Base-by-base conservation (phyloP, 2,888 invertebrate species). In the Enoplolaimus lenunculus region DNA sequence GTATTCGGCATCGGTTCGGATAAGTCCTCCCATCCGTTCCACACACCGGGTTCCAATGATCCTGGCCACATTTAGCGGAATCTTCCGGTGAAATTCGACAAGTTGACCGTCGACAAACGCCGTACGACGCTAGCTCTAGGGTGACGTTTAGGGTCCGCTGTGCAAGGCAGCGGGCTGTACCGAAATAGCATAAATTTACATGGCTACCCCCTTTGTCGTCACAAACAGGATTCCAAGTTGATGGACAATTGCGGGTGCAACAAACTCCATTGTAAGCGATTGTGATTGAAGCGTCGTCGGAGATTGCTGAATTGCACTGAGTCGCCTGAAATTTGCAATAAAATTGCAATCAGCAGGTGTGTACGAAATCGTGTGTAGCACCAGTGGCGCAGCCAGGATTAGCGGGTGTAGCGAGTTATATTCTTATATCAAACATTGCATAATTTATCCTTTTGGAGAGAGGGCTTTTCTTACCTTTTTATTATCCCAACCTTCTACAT, bases 201-300 rank as follows among this genome's bases (percentile, higher is more conserved):
- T 66, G 67, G n/a, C 34, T 33, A 7, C 34, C n/a, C 7, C 67
- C 67, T 31, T 30, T 34, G n/a, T 34, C 34, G n/a, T 66, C 67
- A 34, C 67, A 66, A 29, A 66, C 67, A 31, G 67, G 67, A n/a
- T 31, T n/a, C 67, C 67, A 66, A 29, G 34, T 31, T 34, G 67
- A 34, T 34, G 67, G 67, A 34, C 67, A 66, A 34, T 66, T n/a
- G 2, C 67, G 67, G n/a, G 30, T 34, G 34, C 67, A 66, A 34
- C 67, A 66, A 13, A 34, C 67, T 2, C 67, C 67, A 34, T n/a
- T 21, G 31, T 66, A 34, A n/a, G 34, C 34, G 26, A 66, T 66
- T 66, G 34, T 31, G 33, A 66, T 26, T n/a, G 21, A n/a, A 13
- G n/a, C 7, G 67, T 34, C 67, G 30, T 66, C 67, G 30, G n/a